A percentile compares a stretch with the other conserved stretches of the same genome.
Conservation (phyloP, 2,888 invertebrate species). For the Synanthedon tipuliformis region DNA sequence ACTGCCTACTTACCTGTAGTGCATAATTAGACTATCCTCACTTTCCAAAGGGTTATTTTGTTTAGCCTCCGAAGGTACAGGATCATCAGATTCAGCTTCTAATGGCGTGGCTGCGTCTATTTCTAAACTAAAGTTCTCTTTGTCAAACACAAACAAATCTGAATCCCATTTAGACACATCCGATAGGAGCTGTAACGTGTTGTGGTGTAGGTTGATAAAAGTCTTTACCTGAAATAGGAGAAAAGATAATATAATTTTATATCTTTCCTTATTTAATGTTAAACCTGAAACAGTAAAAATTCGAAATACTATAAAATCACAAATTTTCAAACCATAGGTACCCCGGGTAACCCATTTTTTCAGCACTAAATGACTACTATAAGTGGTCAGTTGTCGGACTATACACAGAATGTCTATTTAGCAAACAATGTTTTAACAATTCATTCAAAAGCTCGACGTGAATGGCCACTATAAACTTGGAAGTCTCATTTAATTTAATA, state of each 20-base stretch:
- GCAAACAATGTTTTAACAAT: too few species aligned
- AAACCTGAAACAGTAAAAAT: too few species aligned
- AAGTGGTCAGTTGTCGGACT: too few species aligned
- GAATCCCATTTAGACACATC: constrained; percentile 71
- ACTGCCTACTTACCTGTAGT: constrained; percentile 50
- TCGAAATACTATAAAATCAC: too few species aligned
- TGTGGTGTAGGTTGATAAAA: constrained; percentile 70
- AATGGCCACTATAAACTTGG: too few species aligned
- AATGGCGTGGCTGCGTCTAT: constrained; percentile 46
- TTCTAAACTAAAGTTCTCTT: constrained; percentile 66
- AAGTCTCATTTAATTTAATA: too few species aligned
- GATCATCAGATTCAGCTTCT: constrained; percentile 66
- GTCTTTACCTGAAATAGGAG: constrained; percentile 51
- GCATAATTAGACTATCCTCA: constrained; percentile 48
- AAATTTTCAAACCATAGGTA: too few species aligned
- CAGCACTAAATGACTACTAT: too few species aligned
- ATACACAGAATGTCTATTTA: too few species aligned
- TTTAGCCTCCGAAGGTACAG: constrained; percentile 42
- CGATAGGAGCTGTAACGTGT: constrained; percentile 66
- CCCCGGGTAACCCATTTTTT: too few species aligned
- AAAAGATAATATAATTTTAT: not conserved
- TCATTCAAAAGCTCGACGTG: too few species aligned
- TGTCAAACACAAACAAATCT: constrained; percentile 65
- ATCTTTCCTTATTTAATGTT: too few species aligned
- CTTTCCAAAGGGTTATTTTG: constrained; percentile 62